Base-by-base conservation (phyloP, 2,113 vertebrate genomes). In the Gadus chalcogrammus region DNA sequence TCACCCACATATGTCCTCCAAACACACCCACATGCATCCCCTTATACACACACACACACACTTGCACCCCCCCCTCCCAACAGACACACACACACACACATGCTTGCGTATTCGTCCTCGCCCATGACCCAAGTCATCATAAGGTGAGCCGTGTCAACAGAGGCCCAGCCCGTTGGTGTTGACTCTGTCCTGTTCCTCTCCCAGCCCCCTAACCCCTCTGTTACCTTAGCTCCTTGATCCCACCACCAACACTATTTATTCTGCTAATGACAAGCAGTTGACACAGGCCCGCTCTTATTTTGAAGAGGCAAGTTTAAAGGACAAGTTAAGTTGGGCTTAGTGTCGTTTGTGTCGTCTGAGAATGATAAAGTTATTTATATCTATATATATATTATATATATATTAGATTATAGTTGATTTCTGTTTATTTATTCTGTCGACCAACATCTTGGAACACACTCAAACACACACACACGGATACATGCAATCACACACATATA, bases 161-260 rank as follows among this genome's bases (percentile, higher is more conserved):
- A 62, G 68, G 69, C 79, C 77, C 80, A 73, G 80, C 82, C 81
- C 76, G 84, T 59, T 76, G 35, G 17, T 81, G 71, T 72, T 85
- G 73, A 86, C 80, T 68, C 59, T 61, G 53, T 48, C 68, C 75
- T 79, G 81, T 83, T 70, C 73, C 70, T 76, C 15, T 72, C 67
- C 0, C 24, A 59, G 27, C 24, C 18, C 72, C 70, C 0, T 48
- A 61, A 48, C 24, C 20, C 72, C 72, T 63, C 61, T 75, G 79
- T 84, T 86, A 70, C 73, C 83, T 70, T 64, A 81, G 65, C 20
- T 31, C 31, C 31, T 31, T 31, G 31, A 31, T 31, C 31, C 31
- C 31, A 31, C 31, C 31, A 31, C 31, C 31, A 31, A 31, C 31
- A 31, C 31, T 31, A 31, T 31, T 31, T 31, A 31, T 31, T 31